A percentile compares a stretch with the other conserved stretches of the same genome.
These are phyloP conservation scores for Haemorhous mexicanus DNA, from an alignment of 2,113 vertebrate species.

Conservation along the genomic window DNA sequence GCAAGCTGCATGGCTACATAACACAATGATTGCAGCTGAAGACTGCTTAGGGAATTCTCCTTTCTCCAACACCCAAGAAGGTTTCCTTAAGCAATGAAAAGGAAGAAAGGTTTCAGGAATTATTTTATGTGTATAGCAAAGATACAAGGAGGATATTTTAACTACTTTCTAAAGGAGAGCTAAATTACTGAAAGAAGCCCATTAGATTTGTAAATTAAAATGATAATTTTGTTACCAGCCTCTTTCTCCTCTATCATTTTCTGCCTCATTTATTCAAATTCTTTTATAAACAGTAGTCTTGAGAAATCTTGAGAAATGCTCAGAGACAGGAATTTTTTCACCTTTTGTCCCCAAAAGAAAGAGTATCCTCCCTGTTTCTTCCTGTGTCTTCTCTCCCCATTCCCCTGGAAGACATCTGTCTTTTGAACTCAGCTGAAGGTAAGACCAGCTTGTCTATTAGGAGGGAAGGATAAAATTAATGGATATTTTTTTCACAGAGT, in stretches of 20 bases:
- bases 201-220: neutral
- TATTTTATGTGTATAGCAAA: neutral
- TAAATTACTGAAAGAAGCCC: neutral
- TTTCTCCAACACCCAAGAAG: neutral
- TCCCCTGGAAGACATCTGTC: neutral
- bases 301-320: neutral
- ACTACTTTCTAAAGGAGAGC: neutral
- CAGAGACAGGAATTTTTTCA: neutral
- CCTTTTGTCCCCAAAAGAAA: neutral
- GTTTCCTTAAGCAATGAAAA: neutral
- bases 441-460: neutral
- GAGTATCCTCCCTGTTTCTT: neutral
- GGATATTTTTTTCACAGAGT: neutral
- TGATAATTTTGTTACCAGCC: neutral
- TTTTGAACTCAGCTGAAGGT: neutral
- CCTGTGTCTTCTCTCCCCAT: neutral
- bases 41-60: neutral
- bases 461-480: neutral
- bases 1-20: accelerated
- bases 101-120: neutral
- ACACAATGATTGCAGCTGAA: neutral
- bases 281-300: neutral
- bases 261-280: neutral
- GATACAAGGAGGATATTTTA: neutral
- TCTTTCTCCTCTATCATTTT: neutral